Evolutionary conservation across 2,888 invertebrate genomes (phyloP).

Genomic region (Lasioglossum vierecki): DNA sequence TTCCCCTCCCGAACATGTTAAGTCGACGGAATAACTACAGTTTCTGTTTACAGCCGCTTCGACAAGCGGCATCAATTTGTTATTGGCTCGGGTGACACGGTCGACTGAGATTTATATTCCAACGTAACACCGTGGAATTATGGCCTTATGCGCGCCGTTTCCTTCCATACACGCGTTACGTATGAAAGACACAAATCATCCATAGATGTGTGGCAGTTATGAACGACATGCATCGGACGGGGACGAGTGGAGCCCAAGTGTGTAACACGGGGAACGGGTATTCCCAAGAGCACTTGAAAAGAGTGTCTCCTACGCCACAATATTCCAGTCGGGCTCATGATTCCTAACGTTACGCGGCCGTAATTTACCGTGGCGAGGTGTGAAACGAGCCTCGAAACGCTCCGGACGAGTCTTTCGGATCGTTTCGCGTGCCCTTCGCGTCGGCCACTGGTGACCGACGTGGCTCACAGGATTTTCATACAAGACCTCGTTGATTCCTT

Average conservation of each 20-base stretch:
- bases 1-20: background rate
- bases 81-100: constrained; percentile 14
- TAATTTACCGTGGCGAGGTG: background rate
- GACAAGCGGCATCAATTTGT: constrained; percentile 26
- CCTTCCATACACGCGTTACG: constrained; percentile 8
- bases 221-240: constrained; percentile 38
- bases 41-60: constrained; percentile 18
- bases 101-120: constrained; percentile 23
- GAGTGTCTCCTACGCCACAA: constrained; percentile 12
- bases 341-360: constrained; percentile 3
- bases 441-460: background rate
- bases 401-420: background rate
- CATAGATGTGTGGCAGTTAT: constrained; percentile 47
- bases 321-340: background rate
- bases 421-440: background rate
- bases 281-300: constrained; percentile 10
- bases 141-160: constrained; percentile 25
- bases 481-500: background rate
- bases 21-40: constrained; percentile 16
- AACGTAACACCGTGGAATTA: constrained; percentile 16
- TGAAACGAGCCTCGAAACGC: background rate
- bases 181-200: constrained; percentile 54
- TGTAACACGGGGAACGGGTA: background rate
- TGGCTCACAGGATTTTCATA: background rate
- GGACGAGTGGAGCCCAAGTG: background rate